Conservation (phyloP, 2,797 vertebrate species). For the Lateolabrax maculatus region DNA sequence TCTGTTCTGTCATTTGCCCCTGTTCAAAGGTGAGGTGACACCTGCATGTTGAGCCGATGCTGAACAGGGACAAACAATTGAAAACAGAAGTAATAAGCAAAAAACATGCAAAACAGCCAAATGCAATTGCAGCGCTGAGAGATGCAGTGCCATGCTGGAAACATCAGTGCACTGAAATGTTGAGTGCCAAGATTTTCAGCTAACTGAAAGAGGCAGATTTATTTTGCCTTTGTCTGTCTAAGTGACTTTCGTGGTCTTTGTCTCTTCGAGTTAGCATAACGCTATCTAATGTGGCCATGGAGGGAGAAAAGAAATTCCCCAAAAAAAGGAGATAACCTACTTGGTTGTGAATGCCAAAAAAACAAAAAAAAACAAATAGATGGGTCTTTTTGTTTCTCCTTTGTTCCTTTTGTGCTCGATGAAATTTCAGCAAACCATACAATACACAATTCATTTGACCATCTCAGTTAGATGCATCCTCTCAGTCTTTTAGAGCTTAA, state of each 20-base stretch:
- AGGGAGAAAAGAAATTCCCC: background rate
- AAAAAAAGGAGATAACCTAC: background rate
- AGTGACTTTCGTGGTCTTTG: constrained; percentile 54
- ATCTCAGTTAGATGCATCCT: background rate
- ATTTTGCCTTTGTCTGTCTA: constrained; percentile 21
- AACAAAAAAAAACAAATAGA: background rate
- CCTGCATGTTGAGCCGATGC: constrained; percentile 25
- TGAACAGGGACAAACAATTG: constrained; percentile 5
- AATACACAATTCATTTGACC: background rate
- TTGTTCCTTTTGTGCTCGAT: constrained; percentile 7
- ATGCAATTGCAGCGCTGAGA: background rate
- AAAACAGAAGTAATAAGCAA: constrained; percentile 12
- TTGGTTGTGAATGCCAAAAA: constrained; percentile 11
- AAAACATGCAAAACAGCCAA: background rate
- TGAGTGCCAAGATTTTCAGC: constrained; percentile 19
- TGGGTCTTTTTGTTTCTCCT: background rate
- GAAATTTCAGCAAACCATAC: background rate
- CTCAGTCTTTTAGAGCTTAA: background rate
- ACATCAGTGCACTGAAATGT: background rate
- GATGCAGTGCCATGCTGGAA: background rate
- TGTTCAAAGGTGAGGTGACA: constrained; percentile 51
- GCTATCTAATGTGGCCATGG: background rate
- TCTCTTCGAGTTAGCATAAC: constrained; percentile 27
- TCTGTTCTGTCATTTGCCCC: constrained; percentile 21
- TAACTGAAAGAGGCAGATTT: constrained; percentile 30